Evolutionary conservation across 2,797 vertebrate species (phyloP).

Genomic region (Euthynnus affinis): DNA sequence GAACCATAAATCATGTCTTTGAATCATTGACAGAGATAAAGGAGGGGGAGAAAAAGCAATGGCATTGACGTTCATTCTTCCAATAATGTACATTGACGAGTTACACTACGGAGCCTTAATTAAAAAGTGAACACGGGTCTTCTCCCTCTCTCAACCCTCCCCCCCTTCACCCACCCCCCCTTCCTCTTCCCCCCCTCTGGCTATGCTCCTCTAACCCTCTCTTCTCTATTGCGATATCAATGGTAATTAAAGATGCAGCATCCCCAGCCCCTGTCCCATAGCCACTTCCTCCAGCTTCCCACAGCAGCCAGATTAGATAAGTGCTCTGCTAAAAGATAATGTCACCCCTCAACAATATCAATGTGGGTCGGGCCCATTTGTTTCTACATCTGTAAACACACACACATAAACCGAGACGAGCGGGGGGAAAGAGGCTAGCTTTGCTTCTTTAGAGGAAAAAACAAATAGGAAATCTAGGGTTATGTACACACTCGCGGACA

Average conservation of each 20-base stretch:
- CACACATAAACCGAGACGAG: constrained; percentile 39
- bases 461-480: constrained; percentile 7
- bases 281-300: constrained; percentile 81
- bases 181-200: constrained; percentile 23
- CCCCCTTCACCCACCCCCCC: not conserved
- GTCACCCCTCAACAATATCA: constrained; percentile 82
- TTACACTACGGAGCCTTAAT: constrained; percentile 99
- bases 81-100: constrained; percentile 99
- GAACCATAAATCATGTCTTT: constrained; percentile 99
- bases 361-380: constrained; percentile 71
- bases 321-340: constrained; percentile 83
- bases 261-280: constrained; percentile 76
- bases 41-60: constrained; percentile 97
- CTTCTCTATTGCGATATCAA: constrained; percentile 83
- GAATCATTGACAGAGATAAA: constrained; percentile 99
- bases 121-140: constrained; percentile 93
- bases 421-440: not conserved
- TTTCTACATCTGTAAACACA: constrained; percentile 77
- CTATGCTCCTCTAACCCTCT: constrained; percentile 64
- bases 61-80: constrained; percentile 99
- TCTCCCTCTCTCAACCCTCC: constrained; percentile 64
- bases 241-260: constrained; percentile 89
- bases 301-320: constrained; percentile 87
- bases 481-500: not conserved
- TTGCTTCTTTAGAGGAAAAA: constrained; percentile 25